These are phyloP conservation scores for Drosophila nannoptera DNA, from an alignment of 1,140 invertebrate genomes.

Conservation along the genomic window DNA sequence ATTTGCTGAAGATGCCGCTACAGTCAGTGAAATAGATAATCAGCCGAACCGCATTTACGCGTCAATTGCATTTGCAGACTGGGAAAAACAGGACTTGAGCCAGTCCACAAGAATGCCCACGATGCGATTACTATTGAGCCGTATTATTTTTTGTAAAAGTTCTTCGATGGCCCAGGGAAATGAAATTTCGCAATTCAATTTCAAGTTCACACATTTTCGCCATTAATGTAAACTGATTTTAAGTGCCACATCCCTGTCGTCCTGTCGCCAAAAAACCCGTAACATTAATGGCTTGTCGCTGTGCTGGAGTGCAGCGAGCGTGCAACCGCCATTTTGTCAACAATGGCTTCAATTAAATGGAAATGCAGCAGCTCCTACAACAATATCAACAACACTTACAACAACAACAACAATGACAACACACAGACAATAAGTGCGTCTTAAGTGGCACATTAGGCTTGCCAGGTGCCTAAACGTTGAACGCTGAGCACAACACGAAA, in stretches of 20 bases:
- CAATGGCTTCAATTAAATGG: constrained; percentile 76
- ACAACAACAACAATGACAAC: constrained; percentile 61
- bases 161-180: not conserved
- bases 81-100: constrained; percentile 50
- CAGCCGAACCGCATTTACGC: constrained; percentile 6
- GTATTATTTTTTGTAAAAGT: constrained; percentile 13
- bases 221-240: constrained; percentile 48
- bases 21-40: constrained; percentile 52
- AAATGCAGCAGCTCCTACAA: constrained; percentile 58
- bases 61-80: constrained; percentile 49
- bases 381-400: constrained; percentile 24
- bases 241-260: constrained; percentile 16
- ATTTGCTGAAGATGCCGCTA: constrained; percentile 64
- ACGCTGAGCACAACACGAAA: constrained; percentile 12
- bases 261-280: constrained; percentile 24
- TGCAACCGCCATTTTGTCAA: constrained; percentile 74
- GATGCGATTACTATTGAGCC: constrained; percentile 53
- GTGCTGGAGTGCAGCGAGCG: constrained; percentile 45
- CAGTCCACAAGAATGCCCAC: constrained; percentile 48
- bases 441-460: constrained; percentile 76
- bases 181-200: not conserved
- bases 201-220: constrained; percentile 28
- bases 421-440: constrained; percentile 75
- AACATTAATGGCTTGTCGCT: constrained; percentile 41
- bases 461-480: constrained; percentile 47